phyloP scores from a whole-genome alignment of 2,113 vertebrate species.

The Megatriorchis doriae region DNA sequence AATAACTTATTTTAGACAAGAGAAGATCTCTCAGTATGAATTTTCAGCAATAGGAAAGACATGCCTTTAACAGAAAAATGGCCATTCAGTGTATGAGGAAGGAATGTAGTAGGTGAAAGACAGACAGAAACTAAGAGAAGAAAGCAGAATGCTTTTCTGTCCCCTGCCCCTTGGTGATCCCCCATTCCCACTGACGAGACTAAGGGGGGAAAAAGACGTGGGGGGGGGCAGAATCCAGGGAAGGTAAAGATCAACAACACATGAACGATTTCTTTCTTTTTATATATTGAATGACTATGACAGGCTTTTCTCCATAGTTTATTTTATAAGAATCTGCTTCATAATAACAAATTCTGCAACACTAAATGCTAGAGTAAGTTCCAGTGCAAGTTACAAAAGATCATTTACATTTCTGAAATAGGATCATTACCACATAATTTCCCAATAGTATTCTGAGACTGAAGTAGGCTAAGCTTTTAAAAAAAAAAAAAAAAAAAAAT shows the following conservation, averaged over 20 bases:
- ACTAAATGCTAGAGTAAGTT: not conserved
- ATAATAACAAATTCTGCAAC: not conserved
- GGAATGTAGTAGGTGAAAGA: not conserved
- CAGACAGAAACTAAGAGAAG: not conserved
- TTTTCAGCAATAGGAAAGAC: not conserved
- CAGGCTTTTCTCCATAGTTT: not conserved
- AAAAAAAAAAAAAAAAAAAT: no score
- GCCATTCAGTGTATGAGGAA: not conserved
- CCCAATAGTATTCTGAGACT: not conserved
- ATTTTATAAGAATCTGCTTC: not conserved
- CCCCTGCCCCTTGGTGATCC: not conserved
- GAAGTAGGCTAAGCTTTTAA: not conserved
- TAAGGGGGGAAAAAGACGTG: fast-evolving
- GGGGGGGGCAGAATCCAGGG: no score
- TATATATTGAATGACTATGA: not conserved
- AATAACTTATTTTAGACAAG: not conserved
- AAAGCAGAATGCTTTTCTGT: not conserved
- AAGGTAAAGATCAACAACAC: not conserved
- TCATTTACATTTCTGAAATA: not conserved
- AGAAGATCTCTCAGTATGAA: not conserved
- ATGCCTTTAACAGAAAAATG: not conserved
- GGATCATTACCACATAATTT: not conserved
- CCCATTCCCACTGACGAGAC: not conserved
- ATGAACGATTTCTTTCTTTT: not conserved
- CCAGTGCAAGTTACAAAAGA: not conserved